Evolutionary conservation across 2,113 vertebrate species (phyloP).

Genomic region (Propithecus coquereli): DNA sequence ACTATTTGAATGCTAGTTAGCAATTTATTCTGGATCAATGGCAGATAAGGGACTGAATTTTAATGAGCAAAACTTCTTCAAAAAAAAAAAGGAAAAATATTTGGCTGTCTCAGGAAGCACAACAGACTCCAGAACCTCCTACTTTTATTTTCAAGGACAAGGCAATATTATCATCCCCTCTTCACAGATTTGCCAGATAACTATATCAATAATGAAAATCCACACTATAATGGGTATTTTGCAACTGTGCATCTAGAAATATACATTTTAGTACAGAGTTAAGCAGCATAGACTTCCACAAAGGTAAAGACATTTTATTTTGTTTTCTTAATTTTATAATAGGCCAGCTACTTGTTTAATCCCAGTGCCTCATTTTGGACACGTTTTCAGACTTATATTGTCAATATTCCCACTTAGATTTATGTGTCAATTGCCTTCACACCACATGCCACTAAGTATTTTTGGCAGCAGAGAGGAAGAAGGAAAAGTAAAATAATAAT

Average conservation of each 20-base stretch:
- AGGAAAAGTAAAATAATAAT: background rate
- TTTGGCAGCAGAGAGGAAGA: background rate
- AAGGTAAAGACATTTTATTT: background rate
- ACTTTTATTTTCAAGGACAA: background rate
- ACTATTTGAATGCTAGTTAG: background rate
- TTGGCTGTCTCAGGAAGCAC: background rate
- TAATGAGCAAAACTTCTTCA: background rate
- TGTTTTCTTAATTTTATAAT: background rate
- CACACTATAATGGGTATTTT: background rate
- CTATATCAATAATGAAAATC: background rate
- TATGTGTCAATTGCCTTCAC: background rate
- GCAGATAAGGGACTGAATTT: background rate
- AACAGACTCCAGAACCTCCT: background rate
- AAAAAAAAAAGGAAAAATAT: background rate
- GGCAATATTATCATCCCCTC: background rate
- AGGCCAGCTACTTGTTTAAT: background rate
- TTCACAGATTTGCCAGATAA: background rate
- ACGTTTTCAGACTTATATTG: background rate
- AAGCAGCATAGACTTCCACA: background rate
- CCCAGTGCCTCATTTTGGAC: background rate
- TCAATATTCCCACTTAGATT: background rate
- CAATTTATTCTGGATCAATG: background rate
- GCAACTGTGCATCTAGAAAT: background rate
- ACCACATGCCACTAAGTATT: background rate
- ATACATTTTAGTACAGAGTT: background rate